Conservation (phyloP, 2,888 invertebrate species). For the Perizoma flavofasciatum region DNA sequence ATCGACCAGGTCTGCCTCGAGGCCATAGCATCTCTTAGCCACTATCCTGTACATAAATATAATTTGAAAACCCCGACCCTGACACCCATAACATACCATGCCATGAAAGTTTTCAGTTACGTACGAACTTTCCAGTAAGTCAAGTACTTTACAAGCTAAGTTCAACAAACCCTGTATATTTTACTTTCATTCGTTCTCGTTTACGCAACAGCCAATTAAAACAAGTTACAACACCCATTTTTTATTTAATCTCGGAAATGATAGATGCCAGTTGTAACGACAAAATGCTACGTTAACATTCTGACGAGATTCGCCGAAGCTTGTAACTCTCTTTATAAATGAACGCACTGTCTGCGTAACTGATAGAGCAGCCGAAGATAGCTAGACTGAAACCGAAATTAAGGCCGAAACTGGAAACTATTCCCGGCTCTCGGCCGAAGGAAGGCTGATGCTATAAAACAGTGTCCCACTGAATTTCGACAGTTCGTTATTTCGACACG, state of each 20-base stretch:
- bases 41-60: too few species aligned
- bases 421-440: background rate
- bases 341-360: conserved; percentile 9
- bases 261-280: conserved; percentile 35
- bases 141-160: conserved; percentile 26
- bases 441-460: too few species aligned
- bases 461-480: too few species aligned
- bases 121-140: conserved; percentile 24
- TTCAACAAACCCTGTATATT: conserved; percentile 34
- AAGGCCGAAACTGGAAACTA: background rate
- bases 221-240: conserved; percentile 37
- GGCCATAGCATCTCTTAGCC: too few species aligned
- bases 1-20: too few species aligned
- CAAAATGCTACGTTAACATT: conserved; percentile 32
- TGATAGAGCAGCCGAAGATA: conserved; percentile 3
- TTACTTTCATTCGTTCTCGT: conserved; percentile 41
- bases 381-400: too few species aligned
- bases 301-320: conserved; percentile 29
- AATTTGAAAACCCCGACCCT: too few species aligned
- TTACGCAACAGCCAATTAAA: conserved; percentile 39
- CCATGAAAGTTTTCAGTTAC: conserved; percentile 14
- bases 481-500: too few species aligned
- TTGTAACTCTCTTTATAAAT: conserved; percentile 16
- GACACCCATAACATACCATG: background rate
- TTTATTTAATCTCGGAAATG: conserved; percentile 40